These are phyloP conservation scores for Zophobas atratus DNA, from an alignment of 1,140 invertebrate species.

Conservation along the genomic window DNA sequence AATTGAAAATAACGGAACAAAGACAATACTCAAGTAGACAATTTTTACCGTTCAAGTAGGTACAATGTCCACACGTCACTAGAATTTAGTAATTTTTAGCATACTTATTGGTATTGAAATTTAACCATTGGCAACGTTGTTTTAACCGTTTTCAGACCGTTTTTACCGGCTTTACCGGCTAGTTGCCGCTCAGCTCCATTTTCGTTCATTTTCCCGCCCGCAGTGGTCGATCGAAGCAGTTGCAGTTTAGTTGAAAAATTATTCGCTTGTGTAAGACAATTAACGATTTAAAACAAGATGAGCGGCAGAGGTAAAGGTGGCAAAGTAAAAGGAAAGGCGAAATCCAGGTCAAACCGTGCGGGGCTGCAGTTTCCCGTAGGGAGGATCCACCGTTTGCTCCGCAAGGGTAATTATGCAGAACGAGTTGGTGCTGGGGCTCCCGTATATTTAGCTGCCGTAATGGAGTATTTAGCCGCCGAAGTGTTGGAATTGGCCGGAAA, in stretches of 20 bases:
- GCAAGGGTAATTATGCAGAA: conserved; percentile 83
- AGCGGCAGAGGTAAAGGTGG: conserved; percentile 75
- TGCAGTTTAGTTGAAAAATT: not conserved
- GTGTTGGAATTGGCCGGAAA: conserved; percentile 86
- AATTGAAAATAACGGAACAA: not conserved
- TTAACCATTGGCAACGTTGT: not conserved
- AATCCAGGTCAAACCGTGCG: conserved; percentile 68
- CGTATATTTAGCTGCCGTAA: conserved; percentile 79
- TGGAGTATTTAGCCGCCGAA: conserved; percentile 79
- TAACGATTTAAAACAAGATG: conserved; percentile 64
- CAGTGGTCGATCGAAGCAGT: not conserved
- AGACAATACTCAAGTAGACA: not conserved
- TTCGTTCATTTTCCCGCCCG: conserved; percentile 14
- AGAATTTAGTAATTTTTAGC: not conserved
- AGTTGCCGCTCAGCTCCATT: conserved; percentile 14
- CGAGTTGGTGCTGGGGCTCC: conserved; percentile 79
- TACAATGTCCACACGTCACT: not conserved
- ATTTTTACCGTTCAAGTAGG: too few relatives aligned
- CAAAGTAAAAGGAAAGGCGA: conserved; percentile 71
- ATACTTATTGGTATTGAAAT: not conserved
- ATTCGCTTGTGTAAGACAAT: not conserved
- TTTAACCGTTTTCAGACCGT: not conserved
- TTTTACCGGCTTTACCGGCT: not conserved
- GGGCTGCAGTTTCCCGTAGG: conserved; percentile 83
- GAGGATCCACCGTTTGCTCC: conserved; percentile 78